Evolutionary conservation across 37 sponge, comb jelly and placozoan species (phyloP).

Genomic region (Halichondria panicea): DNA sequence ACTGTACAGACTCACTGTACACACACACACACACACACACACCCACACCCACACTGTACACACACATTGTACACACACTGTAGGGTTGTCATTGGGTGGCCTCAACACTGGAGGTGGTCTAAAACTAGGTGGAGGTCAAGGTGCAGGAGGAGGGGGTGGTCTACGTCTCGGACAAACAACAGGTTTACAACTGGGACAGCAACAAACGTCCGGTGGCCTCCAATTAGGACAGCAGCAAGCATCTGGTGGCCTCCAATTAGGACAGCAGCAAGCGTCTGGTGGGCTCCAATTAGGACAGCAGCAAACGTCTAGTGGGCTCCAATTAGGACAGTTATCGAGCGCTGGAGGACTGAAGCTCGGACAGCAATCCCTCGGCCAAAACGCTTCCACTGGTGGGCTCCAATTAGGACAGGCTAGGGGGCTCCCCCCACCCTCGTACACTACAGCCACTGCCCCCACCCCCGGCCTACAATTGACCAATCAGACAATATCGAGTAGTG

Average conservation of each 20-base stretch:
- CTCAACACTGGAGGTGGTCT: neutral
- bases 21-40: conserved; percentile 26
- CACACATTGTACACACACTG: neutral
- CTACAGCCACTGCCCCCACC: neutral
- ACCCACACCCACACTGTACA: neutral
- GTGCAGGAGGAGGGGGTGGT: neutral
- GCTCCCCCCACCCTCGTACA: neutral
- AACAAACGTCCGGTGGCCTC: conserved; percentile 1
- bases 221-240: neutral
- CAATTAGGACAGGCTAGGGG: conserved; percentile 14
- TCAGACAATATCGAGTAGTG: neutral
- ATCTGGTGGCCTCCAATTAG: conserved; percentile 19
- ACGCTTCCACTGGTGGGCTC: conserved; percentile 7
- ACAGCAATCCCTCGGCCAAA: neutral
- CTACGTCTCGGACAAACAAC: neutral
- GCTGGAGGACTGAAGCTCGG: neutral
- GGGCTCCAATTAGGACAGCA: conserved; percentile 17
- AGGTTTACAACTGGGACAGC: too few relatives aligned
- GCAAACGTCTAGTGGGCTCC: conserved; percentile 34
- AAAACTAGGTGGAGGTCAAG: neutral
- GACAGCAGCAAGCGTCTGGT: neutral
- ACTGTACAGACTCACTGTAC: neutral
- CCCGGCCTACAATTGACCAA: conserved; percentile 2
- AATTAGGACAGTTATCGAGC: conserved; percentile 15
- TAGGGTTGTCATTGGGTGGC: neutral